phyloP scores from a whole-genome alignment of 2,113 vertebrate genomes.

The Pseudorectes ferrugineus region DNA sequence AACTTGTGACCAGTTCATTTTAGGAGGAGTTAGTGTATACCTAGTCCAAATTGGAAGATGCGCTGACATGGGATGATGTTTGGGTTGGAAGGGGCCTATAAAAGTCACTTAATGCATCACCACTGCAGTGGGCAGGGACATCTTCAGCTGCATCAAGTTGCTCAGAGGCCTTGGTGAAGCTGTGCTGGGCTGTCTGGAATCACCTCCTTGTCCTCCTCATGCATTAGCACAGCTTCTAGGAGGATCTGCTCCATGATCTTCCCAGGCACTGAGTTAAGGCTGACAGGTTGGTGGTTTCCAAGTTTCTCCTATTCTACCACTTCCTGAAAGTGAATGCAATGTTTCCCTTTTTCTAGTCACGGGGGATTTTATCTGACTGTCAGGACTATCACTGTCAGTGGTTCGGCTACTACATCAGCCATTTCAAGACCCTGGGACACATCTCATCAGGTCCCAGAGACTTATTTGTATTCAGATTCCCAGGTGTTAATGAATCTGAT shows the following conservation, averaged over 20 bases:
- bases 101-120: neutral
- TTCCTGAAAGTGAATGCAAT: neutral
- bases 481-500: neutral
- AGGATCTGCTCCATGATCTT: neutral
- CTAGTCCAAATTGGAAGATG: neutral
- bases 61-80: neutral
- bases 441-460: neutral
- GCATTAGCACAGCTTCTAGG: neutral
- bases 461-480: accelerated
- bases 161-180: neutral
- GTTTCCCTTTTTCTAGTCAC: neutral
- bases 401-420: neutral
- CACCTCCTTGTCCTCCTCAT: neutral
- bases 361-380: accelerated
- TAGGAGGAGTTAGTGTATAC: neutral
- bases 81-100: neutral
- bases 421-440: neutral
- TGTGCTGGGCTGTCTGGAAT: neutral
- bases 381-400: accelerated
- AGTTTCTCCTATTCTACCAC: neutral
- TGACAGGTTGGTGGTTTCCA: neutral
- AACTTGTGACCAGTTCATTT: neutral
- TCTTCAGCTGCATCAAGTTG: neutral
- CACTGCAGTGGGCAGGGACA: neutral
- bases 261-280: neutral